Base-by-base conservation (phyloP, 2,888 invertebrate species). In the Cordilura impudica region DNA sequence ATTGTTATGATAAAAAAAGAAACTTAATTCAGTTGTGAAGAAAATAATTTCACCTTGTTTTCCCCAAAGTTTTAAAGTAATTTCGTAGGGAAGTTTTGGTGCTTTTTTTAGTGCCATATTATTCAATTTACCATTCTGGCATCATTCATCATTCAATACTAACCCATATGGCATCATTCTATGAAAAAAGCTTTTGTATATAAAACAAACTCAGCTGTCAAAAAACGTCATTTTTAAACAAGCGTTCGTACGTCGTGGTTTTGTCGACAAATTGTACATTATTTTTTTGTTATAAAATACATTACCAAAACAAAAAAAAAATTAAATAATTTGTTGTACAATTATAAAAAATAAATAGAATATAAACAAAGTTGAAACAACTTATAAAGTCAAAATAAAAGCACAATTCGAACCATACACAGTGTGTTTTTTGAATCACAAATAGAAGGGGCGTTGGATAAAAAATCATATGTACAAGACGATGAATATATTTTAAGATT, bases 151-250 rank as follows among this genome's bases (percentile, higher is more conserved):
- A 26, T 8, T 7, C 6, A 54, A 18, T 39, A 5, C 6, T 49
- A 4, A 10, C 3, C 2, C 19, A 21, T 60, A 14, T 73, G 73
- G 65, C 51, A 73, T 12, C 58, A 21, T 10, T 16, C 10, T 16
- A n/a, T 26, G 7, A 3, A 51, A 51, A 73, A 60, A 74, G 60
- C 60, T 67, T 65, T 78, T 39, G 53, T 72, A 73, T 73, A 80
- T 80, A 80, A 80, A 82, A 65, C 51, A 75, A 75, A 39, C 43
- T 54, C 77, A 79, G 80, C 81, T 82, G 82, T 73, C 74, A 65
- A 65, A 49, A 65, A 49, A 70, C 51, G 78, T 77, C 83, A 83
- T 81, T 83, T 76, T 23, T 23, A 74, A 79, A 74, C 39, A 71
- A 81, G 71, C 45, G 58, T 47, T 82, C 65, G 75, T 54, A 18